phyloP scores from a whole-genome alignment of 2,113 vertebrate species.

The Spea multiplicata region DNA sequence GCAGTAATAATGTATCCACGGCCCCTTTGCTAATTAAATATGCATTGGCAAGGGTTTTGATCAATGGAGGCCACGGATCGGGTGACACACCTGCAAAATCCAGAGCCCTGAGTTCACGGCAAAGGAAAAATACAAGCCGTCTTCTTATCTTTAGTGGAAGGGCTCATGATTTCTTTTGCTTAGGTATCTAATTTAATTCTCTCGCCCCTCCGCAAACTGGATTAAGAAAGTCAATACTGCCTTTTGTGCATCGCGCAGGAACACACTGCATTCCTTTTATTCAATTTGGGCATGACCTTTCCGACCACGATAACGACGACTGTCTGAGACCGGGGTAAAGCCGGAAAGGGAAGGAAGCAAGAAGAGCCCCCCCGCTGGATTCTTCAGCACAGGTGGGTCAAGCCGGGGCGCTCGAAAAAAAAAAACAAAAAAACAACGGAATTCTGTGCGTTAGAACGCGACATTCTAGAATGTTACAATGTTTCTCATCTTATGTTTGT shows the following conservation, averaged over 20 bases:
- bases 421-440: neutral
- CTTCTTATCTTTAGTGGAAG: slow-evolving; percentile 81
- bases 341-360: slow-evolving; percentile 59
- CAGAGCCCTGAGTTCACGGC: slow-evolving; percentile 78
- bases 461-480: too few relatives aligned
- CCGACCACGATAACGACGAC: slow-evolving; percentile 81
- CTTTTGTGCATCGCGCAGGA: slow-evolving; percentile 77
- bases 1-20: slow-evolving; percentile 76
- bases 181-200: slow-evolving; percentile 92
- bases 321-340: slow-evolving; percentile 75
- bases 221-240: slow-evolving; percentile 87
- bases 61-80: slow-evolving; percentile 85
- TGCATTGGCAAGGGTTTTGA: slow-evolving; percentile 86
- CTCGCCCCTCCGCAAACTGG: slow-evolving; percentile 86
- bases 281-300: slow-evolving; percentile 85
- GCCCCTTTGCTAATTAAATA: slow-evolving; percentile 93
- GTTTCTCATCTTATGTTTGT: too few relatives aligned
- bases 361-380: slow-evolving; percentile 27
- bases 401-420: neutral
- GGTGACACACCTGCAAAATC: slow-evolving; percentile 92
- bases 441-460: too few relatives aligned
- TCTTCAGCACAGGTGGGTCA: slow-evolving; percentile 32
- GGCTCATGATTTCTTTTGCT: slow-evolving; percentile 82
- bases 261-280: slow-evolving; percentile 83
- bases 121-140: slow-evolving; percentile 75